Base-by-base conservation (phyloP, 2,113 vertebrate genomes). In the Orycteropus afer region DNA sequence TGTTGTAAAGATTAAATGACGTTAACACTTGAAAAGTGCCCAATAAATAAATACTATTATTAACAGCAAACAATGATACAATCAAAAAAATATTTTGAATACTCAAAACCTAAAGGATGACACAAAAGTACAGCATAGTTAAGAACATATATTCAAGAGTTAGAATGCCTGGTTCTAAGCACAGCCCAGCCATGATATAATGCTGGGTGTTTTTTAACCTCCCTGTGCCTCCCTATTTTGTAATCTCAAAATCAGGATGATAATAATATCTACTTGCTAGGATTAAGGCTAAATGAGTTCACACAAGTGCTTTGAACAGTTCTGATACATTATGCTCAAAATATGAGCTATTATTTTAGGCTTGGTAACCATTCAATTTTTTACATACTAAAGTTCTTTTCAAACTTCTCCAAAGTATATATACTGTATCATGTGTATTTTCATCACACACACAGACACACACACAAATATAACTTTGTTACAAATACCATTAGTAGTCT, bases 271-370 rank as follows among this genome's bases (percentile, higher is more conserved):
- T 84, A 80, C 13, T 86, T 93, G 69, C 14, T 55, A 45, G 27
- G 57, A 12, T 61, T 90, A 81, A 85, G n/a, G 79, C 59, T 77
- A 88, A 88, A 65, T 77, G n/a, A 89, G 6, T 82, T 74, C 91
- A 90, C 20, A 53, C 2, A 87, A 83, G 49, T 84, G 22, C 76
- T 78, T 94, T 22, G 51, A 86, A 76, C 14, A 87, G 34, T 59
- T 80, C 42, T 59, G 49, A 87, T 53, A 86, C 25, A 45, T 0
- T 63, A 25, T 25, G 69, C 47, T 81, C 45, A 78, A 81, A 78
- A 17, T 25, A 80, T 12, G 15, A 71, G 27, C 13, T 80, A 59
- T 11, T 47, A 29, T 67, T 73, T 49, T 42, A 83, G n/a, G 57
- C 25, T 80, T 86, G 1, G 40, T 93, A 92, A 67, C 57, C 7